A percentile compares a stretch with the other conserved stretches of the same genome.
phyloP scores from a whole-genome alignment of 2,888 invertebrate species.

The Himalopsyche kuldschensis region DNA sequence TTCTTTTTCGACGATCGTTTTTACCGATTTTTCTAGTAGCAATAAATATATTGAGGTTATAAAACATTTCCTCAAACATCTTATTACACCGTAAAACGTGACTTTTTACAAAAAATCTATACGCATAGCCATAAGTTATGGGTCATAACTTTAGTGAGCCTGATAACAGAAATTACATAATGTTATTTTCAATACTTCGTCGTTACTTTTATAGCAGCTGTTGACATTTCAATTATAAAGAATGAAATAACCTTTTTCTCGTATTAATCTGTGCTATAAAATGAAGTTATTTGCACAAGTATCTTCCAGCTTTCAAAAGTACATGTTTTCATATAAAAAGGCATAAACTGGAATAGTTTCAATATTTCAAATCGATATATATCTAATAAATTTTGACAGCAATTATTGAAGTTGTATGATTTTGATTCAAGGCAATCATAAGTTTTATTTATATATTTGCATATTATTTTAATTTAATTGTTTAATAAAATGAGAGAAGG shows the following conservation, averaged over 20 bases:
- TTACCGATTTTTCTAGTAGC: slow-evolving; percentile 7
- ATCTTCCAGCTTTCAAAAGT: no score
- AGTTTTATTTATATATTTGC: no score
- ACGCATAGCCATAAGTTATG: not conserved
- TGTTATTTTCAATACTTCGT: not conserved
- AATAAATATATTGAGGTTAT: not conserved
- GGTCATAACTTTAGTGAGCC: not conserved
- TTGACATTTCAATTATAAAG: not conserved
- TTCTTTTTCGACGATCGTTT: slow-evolving; percentile 16
- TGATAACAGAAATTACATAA: not conserved
- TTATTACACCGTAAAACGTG: not conserved
- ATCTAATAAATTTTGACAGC: no score
- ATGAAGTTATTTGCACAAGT: no score
- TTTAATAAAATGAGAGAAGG: no score
- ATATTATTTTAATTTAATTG: no score
- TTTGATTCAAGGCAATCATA: no score
- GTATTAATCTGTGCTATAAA: no score
- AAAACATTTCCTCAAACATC: slow-evolving; percentile 1
- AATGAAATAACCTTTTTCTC: not conserved
- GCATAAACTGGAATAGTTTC: no score
- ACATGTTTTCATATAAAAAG: no score
- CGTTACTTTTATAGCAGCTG: not conserved
- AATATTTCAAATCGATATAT: no score
- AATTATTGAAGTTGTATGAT: no score
- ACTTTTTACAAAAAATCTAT: not conserved